Evolutionary conservation across 2,113 vertebrate species (phyloP).

Genomic region (Tichodroma muraria): DNA sequence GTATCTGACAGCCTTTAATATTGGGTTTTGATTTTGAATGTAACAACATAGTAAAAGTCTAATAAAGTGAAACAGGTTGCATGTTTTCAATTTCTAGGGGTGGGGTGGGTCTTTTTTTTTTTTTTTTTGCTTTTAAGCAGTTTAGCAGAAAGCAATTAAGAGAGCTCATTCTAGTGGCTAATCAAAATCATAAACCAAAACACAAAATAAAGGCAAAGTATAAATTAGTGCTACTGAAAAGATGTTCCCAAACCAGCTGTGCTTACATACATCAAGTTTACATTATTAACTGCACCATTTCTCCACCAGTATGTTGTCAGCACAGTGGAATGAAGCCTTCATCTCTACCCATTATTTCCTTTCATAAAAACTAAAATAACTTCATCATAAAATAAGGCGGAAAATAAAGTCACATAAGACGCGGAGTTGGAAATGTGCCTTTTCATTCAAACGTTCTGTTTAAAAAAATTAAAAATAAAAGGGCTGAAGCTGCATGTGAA

Average conservation of each 20-base stretch:
- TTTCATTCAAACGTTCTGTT: not conserved
- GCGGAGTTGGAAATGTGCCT: not conserved
- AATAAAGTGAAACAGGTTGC: not conserved
- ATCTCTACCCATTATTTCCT: constrained; percentile 45
- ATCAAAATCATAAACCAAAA: constrained; percentile 48
- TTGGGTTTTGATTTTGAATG: not conserved
- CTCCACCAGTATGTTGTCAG: constrained; percentile 25
- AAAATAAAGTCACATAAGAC: not conserved
- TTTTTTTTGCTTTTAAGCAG: not conserved
- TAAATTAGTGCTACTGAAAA: constrained; percentile 47
- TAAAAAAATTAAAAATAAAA: not conserved
- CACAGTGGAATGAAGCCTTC: constrained; percentile 28
- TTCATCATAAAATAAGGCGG: not conserved
- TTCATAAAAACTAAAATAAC: constrained; percentile 31
- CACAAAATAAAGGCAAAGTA: constrained; percentile 38
- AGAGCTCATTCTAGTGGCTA: constrained; percentile 43
- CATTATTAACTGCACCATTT: constrained; percentile 19
- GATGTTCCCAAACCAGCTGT: constrained; percentile 29
- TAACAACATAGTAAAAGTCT: not conserved
- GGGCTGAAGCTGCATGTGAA: not conserved
- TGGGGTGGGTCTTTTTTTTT: not conserved
- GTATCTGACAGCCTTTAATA: not conserved
- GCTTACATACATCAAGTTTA: constrained; percentile 25
- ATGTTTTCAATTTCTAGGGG: not conserved
- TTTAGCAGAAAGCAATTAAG: constrained; percentile 47